Base-by-base conservation (phyloP, 2,797 vertebrate species). In the Brachyalestes nurse region DNA sequence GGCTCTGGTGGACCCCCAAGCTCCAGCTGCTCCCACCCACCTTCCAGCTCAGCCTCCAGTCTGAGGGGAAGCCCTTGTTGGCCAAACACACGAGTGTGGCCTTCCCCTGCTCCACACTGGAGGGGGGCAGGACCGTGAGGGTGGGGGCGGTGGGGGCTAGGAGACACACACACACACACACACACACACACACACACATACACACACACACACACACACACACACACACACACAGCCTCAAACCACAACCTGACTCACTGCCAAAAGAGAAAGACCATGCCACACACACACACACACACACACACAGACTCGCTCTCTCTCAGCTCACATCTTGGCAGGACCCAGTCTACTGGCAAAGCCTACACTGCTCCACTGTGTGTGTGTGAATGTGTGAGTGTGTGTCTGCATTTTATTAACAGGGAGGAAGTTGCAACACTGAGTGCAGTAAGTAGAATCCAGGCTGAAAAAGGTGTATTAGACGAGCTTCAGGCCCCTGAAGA, bases 221-320 rank as follows among this genome's bases (percentile, higher is more conserved):
- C n/a, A 58, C 21, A 23, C n/a, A 74, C 57, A 78, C 85, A 81
- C 82, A 78, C 45, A 45, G 25, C 49, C 49, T 60, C 75, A 79
- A 82, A 88, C 88, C 86, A 85, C 74, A 58, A 86, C 75, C 85
- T 83, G 84, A 87, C 71, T 42, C 51, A 42, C 0, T 34, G 88
- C 87, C 86, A 91, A 89, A 77, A 88, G 66, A 47, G 45, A 80
- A 83, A 49, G 75, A 77, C 19, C 70, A 60, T 53, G 60, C 58
- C 80, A 66, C 53, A 57, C 66, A 51, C 64, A 53, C 61, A 25
- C 60, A 21, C 25, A 57, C 60, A 21, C 25, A 57, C 45, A 60
- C 73, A 25, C 28, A 19, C 78, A 64, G 58, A 72, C 69, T n/a
- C n/a, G n/a, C 28, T 28, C 28, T 28, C 28, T 28, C 28, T 28